A percentile compares a stretch with the other conserved stretches of the same genome.
phyloP scores from a whole-genome alignment of 1,140 invertebrate genomes.

The Listronotus oregonensis region DNA sequence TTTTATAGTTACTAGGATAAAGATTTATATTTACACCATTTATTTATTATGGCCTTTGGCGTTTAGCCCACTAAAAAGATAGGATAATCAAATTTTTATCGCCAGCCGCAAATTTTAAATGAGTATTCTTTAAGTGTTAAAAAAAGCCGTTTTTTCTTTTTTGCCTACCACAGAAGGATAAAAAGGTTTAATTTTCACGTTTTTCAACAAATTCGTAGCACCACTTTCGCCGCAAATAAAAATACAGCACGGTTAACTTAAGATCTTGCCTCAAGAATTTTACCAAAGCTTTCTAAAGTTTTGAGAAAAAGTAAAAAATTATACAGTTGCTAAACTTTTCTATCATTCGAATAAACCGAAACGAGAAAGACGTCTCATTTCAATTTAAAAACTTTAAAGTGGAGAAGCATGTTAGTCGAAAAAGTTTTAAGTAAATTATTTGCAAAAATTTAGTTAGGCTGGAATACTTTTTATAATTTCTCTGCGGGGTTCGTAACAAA shows the following conservation, averaged over 20 bases:
- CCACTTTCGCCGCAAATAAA: slow-evolving; percentile 2
- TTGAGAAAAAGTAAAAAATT: slow-evolving; percentile 32
- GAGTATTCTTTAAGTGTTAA: too few species aligned
- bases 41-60: too few species aligned
- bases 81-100: too few species aligned
- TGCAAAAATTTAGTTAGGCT: slow-evolving; percentile 24
- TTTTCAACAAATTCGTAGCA: too few species aligned
- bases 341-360: slow-evolving; percentile 37
- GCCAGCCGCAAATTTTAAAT: too few species aligned
- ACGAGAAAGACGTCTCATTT: slow-evolving; percentile 36
- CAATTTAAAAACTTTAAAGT: slow-evolving; percentile 37
- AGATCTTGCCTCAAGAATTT: slow-evolving; percentile 7
- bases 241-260: slow-evolving; percentile 13
- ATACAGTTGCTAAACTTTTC: slow-evolving; percentile 33
- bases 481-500: neutral
- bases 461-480: slow-evolving; percentile 19
- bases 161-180: too few species aligned
- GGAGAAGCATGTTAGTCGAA: slow-evolving; percentile 31
- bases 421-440: slow-evolving; percentile 31
- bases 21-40: too few species aligned
- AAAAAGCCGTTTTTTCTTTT: too few species aligned
- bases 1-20: too few species aligned
- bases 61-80: too few species aligned
- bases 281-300: slow-evolving; percentile 27
- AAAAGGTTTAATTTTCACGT: too few species aligned